phyloP scores from a whole-genome alignment of 2,113 vertebrate genomes.

The Pseudonaja textilis region DNA sequence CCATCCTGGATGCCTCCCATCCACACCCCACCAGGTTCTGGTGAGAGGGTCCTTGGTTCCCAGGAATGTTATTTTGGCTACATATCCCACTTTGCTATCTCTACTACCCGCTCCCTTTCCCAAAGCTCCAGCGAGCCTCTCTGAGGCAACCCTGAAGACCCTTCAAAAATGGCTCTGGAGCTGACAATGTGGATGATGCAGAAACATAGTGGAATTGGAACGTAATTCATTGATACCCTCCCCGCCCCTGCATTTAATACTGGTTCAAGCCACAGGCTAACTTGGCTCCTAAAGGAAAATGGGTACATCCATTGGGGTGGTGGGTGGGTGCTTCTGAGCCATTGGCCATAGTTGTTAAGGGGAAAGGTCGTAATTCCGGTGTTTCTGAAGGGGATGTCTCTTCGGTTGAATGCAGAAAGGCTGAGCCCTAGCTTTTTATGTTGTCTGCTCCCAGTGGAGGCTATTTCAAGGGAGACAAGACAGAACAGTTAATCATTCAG shows the following conservation, averaged over 20 bases:
- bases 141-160: too few species aligned
- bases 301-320: not conserved
- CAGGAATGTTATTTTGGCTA: too few species aligned
- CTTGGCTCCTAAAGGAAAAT: not conserved
- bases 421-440: not conserved
- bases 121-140: too few species aligned
- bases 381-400: not conserved
- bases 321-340: not conserved
- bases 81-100: too few species aligned
- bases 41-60: too few species aligned
- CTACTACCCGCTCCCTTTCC: too few species aligned
- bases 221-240: not conserved
- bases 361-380: not conserved
- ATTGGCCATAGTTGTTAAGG: not conserved
- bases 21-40: too few species aligned
- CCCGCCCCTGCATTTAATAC: not conserved
- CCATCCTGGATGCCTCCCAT: too few species aligned
- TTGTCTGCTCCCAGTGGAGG: not conserved
- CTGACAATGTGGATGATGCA: not conserved
- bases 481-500: conserved; percentile 7
- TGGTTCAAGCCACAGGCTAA: not conserved
- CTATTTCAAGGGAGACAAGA: not conserved
- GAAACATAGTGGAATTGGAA: too few species aligned
- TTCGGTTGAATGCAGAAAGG: not conserved
- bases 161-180: too few species aligned